Evolutionary conservation across 2,888 invertebrate species (phyloP), one percentile per base, ranked within the genome.

Genomic region (Cryptocheilus praepositus): DNA sequence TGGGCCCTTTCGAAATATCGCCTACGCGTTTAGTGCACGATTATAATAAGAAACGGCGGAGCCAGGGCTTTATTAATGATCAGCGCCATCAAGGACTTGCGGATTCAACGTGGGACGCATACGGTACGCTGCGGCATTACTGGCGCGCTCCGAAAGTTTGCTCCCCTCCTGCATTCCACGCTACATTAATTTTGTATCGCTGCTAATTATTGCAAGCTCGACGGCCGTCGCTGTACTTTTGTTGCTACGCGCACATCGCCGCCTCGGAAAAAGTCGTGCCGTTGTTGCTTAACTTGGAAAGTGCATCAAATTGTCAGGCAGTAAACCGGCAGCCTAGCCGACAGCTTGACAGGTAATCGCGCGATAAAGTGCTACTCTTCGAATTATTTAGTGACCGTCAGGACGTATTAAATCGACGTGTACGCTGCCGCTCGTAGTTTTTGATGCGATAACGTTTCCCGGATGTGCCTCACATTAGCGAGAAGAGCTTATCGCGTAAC

Each of bases 121-220:
- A 45, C 15, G 58, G 60, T 19, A 64, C 62, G 59, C 51, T 57
- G 59, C 53, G 68, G 68, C 71, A 67, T 61, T 67, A 25, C 43
- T 59, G 64, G 53, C 25, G 18, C 53, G 28, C 55, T 72, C 65
- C 70, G 65, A 79, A 79, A 78, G 61, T 78, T 78, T 65, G 68
- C 63, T 73, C 63, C 71, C 66, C 73, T 64, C 58, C 61, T 66
- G 58, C 68, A 71, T 70, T 70, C 71, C 76, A 79, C 76, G 77
- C 64, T 78, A 78, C 79, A 76, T 79, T 78, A 78, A 79, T 76
- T 79, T 71, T 71, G 57, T 67, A 79, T 79, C 61, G 70, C 56
- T 68, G 73, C 79, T 78, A 78, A 78, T 78, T 79, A 73, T 73
- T 79, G 67, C 70, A 65, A 56, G 49, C 49, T 49, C 49, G 36